Evolutionary conservation across 1,140 invertebrate species (phyloP).

Genomic region (Himalopsyche phryganea): DNA sequence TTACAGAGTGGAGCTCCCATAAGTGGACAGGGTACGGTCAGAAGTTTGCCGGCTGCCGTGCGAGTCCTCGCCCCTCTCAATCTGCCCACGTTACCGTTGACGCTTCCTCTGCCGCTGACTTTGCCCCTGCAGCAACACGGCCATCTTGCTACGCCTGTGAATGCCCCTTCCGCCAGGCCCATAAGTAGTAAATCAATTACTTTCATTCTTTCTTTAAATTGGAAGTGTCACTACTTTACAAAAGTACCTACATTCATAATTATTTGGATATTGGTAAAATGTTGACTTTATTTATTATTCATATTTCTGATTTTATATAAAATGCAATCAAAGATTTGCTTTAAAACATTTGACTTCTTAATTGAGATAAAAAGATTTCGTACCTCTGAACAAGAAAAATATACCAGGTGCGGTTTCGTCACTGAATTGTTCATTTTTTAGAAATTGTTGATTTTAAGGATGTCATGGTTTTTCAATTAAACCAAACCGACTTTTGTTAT

Average conservation of each 20-base stretch:
- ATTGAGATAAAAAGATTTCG: no score
- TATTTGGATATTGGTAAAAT: no score
- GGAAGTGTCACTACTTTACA: neutral
- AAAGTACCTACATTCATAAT: neutral
- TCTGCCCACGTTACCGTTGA: neutral
- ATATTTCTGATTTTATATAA: no score
- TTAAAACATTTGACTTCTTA: no score
- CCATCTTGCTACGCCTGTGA: slow-evolving; percentile 8
- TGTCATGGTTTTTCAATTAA: no score
- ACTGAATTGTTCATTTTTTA: no score
- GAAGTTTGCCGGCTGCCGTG: slow-evolving; percentile 19
- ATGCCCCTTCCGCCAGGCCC: slow-evolving; percentile 2
- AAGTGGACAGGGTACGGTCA: slow-evolving; percentile 8
- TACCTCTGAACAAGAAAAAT: no score
- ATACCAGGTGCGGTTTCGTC: no score
- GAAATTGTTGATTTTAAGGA: no score
- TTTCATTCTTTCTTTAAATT: neutral
- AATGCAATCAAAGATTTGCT: no score
- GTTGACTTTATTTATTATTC: no score
- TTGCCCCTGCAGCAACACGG: slow-evolving; percentile 10
- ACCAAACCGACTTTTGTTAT: no score
- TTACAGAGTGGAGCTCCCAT: slow-evolving; percentile 20
- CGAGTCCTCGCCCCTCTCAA: slow-evolving; percentile 20
- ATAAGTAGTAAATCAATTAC: slow-evolving; percentile 14
- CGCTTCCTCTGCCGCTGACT: slow-evolving; percentile 1